phyloP scores from a whole-genome alignment of 2,113 vertebrate species.

The Sinocyclocheilus anshuiensis region DNA sequence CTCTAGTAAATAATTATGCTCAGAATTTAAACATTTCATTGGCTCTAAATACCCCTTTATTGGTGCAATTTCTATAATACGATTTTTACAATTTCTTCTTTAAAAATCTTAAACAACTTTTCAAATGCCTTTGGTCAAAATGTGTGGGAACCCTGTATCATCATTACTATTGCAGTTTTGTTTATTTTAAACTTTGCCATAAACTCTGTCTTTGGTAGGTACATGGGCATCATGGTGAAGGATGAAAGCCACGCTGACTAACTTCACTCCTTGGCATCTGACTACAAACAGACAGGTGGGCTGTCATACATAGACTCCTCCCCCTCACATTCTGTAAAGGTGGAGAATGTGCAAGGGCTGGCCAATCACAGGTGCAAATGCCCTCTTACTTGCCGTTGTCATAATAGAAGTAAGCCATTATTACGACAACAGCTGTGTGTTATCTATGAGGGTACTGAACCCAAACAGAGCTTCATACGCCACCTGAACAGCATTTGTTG shows the following conservation, averaged over 20 bases:
- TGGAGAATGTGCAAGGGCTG: neutral
- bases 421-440: neutral
- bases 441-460: neutral
- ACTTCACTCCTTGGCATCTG: neutral
- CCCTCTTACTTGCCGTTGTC: neutral
- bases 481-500: neutral
- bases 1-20: no score
- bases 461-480: neutral
- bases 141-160: neutral
- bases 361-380: neutral
- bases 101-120: no score
- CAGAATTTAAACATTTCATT: no score
- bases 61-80: no score
- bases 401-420: neutral
- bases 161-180: neutral
- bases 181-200: neutral
- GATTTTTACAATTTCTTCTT: no score
- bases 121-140: neutral
- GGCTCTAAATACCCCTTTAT: no score
- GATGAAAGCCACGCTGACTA: conserved; percentile 60
- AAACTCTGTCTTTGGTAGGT: conserved; percentile 48
- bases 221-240: conserved; percentile 86
- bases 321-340: neutral
- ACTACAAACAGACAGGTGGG: conserved; percentile 15
- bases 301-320: neutral